Conservation (phyloP, 2,888 invertebrate species). For the Chrysina gloriosa region DNA sequence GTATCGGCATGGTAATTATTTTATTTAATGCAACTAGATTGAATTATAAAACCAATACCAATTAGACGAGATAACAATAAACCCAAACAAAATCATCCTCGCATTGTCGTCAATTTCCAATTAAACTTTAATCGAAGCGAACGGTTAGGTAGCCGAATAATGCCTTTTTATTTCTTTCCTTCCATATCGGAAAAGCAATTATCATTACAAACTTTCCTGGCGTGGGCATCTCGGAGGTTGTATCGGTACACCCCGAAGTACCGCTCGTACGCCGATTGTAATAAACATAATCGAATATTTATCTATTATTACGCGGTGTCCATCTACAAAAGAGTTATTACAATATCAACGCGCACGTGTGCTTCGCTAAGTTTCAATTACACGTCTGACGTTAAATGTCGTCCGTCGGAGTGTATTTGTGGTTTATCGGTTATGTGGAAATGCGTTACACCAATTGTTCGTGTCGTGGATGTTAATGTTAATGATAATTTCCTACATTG, state of each 20-base stretch:
- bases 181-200: not conserved
- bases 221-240: no score
- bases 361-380: not conserved
- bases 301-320: not conserved
- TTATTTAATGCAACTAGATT: no score
- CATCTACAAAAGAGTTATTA: not conserved
- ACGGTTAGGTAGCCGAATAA: not conserved
- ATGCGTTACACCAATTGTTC: no score
- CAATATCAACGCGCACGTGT: not conserved
- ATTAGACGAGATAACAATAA: no score
- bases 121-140: not conserved
- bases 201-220: no score
- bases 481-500: no score
- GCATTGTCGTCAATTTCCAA: not conserved
- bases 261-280: no score
- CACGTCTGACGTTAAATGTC: not conserved
- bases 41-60: no score
- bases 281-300: not conserved
- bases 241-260: no score
- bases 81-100: no score
- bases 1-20: not conserved
- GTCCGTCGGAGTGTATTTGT: not conserved
- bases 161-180: not conserved
- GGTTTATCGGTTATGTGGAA: no score
- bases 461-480: no score